These are phyloP conservation scores for Zoanthus solanderi DNA, from an alignment of 92 coral and sea anemone genomes.

Conservation along the genomic window DNA sequence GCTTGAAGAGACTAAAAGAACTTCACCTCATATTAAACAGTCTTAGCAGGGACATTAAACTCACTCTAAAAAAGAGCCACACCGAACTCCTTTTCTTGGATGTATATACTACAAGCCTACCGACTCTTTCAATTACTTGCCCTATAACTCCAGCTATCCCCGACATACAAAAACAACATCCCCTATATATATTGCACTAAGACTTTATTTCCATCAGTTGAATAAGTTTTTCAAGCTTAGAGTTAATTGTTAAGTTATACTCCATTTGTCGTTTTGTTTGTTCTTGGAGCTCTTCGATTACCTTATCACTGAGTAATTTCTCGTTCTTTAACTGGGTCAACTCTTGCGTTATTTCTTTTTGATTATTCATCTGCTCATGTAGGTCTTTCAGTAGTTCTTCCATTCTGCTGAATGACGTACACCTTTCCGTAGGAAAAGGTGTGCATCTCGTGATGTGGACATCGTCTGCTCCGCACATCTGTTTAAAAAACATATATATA, in stretches of 20 bases:
- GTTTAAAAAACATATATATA: background rate
- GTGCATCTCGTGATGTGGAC: background rate
- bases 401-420: background rate
- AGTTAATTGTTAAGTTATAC: background rate
- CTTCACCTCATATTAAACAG: too few species aligned
- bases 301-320: background rate
- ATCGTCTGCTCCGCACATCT: conserved; percentile 7
- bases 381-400: background rate
- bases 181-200: too few species aligned
- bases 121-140: too few species aligned
- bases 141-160: too few species aligned
- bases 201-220: background rate
- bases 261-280: conserved; percentile 11
- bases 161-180: too few species aligned
- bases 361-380: background rate
- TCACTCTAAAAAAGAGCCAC: too few species aligned
- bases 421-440: background rate
- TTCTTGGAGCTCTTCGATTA: conserved; percentile 1
- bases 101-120: too few species aligned
- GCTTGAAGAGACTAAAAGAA: too few species aligned
- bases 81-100: too few species aligned
- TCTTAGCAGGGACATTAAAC: too few species aligned
- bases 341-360: background rate
- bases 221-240: conserved; percentile 8
- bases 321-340: background rate